These are phyloP conservation scores for Campoletis raptor DNA, from an alignment of 2,888 invertebrate genomes.

Conservation along the genomic window DNA sequence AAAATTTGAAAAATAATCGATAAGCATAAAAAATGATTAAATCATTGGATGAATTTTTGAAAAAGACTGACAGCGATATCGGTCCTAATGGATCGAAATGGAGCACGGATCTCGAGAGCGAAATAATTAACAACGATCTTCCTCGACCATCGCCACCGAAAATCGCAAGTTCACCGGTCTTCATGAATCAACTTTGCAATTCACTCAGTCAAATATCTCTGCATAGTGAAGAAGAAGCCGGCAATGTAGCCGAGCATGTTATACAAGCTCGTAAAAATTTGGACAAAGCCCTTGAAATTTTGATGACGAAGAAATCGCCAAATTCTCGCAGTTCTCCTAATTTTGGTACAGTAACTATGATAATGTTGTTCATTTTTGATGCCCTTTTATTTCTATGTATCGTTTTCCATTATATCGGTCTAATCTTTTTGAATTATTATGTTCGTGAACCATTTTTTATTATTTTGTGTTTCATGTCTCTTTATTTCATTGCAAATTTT, in stretches of 20 bases:
- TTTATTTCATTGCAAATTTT: no score
- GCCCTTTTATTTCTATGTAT: no score
- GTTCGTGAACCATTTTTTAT: no score
- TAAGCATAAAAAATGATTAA: no score
- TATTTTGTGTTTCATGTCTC: no score
- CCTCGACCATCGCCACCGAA: constrained; percentile 76
- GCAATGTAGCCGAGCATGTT: constrained; percentile 71
- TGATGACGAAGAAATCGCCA: constrained; percentile 55
- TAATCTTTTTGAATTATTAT: no score
- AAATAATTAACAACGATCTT: constrained; percentile 68
- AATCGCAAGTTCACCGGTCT: constrained; percentile 73
- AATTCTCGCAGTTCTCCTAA: constrained; percentile 50
- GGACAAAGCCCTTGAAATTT: constrained; percentile 72
- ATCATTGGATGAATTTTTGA: neutral
- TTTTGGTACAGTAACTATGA: constrained; percentile 15
- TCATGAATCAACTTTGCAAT: constrained; percentile 71
- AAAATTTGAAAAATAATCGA: neutral
- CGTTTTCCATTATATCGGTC: no score
- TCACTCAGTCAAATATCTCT: constrained; percentile 77
- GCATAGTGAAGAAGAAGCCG: constrained; percentile 70
- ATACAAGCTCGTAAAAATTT: constrained; percentile 70
- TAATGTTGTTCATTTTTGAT: neutral
- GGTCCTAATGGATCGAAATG: constrained; percentile 7
- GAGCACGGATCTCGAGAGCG: constrained; percentile 69
- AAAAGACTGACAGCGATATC: constrained; percentile 5